These are phyloP conservation scores for Naso thynnoides DNA, from an alignment of 2,797 vertebrate species.

Conservation along the genomic window DNA sequence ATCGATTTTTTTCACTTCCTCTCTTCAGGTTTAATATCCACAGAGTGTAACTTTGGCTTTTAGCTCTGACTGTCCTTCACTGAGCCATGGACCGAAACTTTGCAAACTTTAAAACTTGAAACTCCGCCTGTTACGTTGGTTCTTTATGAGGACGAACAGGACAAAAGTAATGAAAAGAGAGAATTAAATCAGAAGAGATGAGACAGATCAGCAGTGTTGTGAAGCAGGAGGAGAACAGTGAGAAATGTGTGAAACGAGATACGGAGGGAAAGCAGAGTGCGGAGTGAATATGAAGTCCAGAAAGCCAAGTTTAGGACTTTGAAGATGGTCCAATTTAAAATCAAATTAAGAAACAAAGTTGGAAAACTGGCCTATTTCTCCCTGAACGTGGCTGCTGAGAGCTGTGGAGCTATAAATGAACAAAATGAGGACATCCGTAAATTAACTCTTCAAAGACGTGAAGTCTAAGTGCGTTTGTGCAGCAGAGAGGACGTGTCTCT, in stretches of 20 bases:
- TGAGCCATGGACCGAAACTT: no score
- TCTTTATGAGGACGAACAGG: not conserved
- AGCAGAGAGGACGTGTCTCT: conserved; percentile 19
- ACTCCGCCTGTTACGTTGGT: not conserved
- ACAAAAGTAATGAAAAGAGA: not conserved
- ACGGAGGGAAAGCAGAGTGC: not conserved
- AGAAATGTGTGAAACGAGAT: conserved; percentile 41
- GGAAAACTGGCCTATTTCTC: conserved; percentile 17
- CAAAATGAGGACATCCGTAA: conserved; percentile 41
- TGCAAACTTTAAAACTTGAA: not conserved
- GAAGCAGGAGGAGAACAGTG: conserved; percentile 7
- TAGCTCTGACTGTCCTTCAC: no score
- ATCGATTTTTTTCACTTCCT: not conserved
- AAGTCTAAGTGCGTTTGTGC: conserved; percentile 14
- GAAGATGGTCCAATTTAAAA: conserved; percentile 54
- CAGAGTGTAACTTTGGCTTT: no score
- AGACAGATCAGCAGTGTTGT: conserved; percentile 2
- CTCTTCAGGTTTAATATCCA: not conserved
- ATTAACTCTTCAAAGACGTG: conserved; percentile 41
- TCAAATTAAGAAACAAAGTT: conserved; percentile 44
- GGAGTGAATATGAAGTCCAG: not conserved
- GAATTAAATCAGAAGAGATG: not conserved
- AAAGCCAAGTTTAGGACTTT: not conserved
- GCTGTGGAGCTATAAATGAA: conserved; percentile 16
- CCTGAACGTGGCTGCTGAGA: conserved; percentile 5